phyloP scores from a whole-genome alignment of 2,888 invertebrate species.

The Perithous albicinctus region DNA sequence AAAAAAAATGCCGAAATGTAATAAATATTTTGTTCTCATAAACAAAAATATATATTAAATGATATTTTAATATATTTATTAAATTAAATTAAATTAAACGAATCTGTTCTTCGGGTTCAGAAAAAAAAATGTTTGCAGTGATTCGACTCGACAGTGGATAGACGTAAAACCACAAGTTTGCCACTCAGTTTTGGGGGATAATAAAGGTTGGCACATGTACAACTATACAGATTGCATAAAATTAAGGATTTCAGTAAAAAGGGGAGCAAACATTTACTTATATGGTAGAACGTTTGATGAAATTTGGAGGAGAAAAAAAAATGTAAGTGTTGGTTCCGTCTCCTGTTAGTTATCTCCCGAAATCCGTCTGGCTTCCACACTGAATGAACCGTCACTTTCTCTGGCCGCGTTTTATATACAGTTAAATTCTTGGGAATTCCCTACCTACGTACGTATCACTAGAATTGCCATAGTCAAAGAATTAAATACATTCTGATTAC shows the following conservation, averaged over 20 bases:
- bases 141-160: no score
- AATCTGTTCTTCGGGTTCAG: no score
- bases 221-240: neutral
- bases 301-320: neutral
- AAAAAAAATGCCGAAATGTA: no score
- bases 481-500: no score
- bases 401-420: constrained; percentile 18
- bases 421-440: constrained; percentile 29
- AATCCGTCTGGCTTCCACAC: constrained; percentile 13
- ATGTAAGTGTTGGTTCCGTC: neutral
- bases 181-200: neutral
- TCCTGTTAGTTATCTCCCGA: neutral
- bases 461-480: no score
- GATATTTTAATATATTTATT: no score
- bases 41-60: no score
- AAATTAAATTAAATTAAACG: no score
- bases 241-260: no score
- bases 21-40: no score
- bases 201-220: neutral
- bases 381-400: constrained; percentile 42
- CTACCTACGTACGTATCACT: neutral
- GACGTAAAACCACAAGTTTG: neutral
- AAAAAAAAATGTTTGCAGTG: no score
- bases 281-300: neutral
- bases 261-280: no score